These are phyloP conservation scores for Harmothoe impar DNA, from an alignment of 2,888 invertebrate species.

Conservation along the genomic window DNA sequence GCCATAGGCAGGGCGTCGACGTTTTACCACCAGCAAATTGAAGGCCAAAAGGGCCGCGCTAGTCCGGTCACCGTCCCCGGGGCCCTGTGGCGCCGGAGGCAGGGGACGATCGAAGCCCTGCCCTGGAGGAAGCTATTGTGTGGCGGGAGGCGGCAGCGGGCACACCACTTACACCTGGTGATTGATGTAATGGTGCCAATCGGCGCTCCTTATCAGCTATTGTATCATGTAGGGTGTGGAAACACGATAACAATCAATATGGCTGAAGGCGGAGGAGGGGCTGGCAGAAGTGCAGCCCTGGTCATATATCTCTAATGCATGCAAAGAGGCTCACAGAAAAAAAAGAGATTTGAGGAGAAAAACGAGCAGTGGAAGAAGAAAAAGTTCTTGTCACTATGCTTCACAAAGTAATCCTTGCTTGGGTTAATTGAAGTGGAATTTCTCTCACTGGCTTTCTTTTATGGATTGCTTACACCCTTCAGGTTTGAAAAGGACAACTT, in stretches of 20 bases:
- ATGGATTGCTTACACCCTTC: not conserved
- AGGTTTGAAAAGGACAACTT: not conserved
- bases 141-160: not conserved
- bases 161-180: not conserved
- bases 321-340: no score
- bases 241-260: conserved; percentile 27
- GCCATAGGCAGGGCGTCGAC: not conserved
- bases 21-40: not conserved
- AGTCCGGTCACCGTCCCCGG: conserved; percentile 17
- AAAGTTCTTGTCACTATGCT: not conserved
- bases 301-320: not conserved
- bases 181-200: conserved; percentile 45
- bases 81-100: not conserved
- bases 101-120: not conserved
- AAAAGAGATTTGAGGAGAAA: no score
- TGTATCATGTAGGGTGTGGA: conserved; percentile 15
- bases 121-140: not conserved
- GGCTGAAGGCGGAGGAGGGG: not conserved
- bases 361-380: not conserved
- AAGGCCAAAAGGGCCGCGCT: conserved; percentile 5
- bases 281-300: not conserved
- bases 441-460: not conserved
- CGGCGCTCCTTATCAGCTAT: conserved; percentile 18
- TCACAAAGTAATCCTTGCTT: conserved; percentile 2
- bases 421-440: not conserved